phyloP scores from a whole-genome alignment of 2,113 vertebrate species.

The Progne subis region DNA sequence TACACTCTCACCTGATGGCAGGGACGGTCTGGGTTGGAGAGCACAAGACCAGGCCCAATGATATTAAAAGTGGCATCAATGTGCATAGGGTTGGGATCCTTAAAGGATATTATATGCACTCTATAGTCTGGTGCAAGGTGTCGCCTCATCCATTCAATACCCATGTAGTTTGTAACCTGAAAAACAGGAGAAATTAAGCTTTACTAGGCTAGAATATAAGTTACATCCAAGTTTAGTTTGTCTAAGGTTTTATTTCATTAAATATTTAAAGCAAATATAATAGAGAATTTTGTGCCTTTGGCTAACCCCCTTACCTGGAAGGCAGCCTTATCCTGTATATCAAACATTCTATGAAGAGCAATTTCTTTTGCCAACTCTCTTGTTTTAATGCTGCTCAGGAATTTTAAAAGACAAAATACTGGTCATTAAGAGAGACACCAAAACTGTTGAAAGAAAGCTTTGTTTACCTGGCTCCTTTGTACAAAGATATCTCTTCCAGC shows the following conservation, averaged over 20 bases:
- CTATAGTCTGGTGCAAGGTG: conserved; percentile 93
- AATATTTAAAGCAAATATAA: background rate
- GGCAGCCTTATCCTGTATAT: background rate
- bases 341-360: background rate
- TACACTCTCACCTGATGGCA: conserved; percentile 85
- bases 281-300: background rate
- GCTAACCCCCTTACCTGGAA: background rate
- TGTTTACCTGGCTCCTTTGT: conserved; percentile 94
- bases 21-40: conserved; percentile 95
- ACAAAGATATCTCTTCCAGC: conserved; percentile 96
- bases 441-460: background rate
- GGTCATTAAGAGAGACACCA: background rate
- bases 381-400: background rate
- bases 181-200: background rate
- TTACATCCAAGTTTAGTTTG: background rate
- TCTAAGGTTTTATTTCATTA: background rate
- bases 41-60: conserved; percentile 93
- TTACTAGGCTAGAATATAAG: background rate
- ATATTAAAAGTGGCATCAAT: conserved; percentile 99
- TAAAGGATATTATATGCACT: conserved; percentile 93
- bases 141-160: conserved; percentile 97
- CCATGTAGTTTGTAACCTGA: conserved; percentile 95
- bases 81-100: conserved; percentile 98
- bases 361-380: background rate
- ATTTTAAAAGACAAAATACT: background rate